These are phyloP conservation scores for Madoqua kirkii DNA, from an alignment of 2,113 vertebrate species.

Conservation along the genomic window DNA sequence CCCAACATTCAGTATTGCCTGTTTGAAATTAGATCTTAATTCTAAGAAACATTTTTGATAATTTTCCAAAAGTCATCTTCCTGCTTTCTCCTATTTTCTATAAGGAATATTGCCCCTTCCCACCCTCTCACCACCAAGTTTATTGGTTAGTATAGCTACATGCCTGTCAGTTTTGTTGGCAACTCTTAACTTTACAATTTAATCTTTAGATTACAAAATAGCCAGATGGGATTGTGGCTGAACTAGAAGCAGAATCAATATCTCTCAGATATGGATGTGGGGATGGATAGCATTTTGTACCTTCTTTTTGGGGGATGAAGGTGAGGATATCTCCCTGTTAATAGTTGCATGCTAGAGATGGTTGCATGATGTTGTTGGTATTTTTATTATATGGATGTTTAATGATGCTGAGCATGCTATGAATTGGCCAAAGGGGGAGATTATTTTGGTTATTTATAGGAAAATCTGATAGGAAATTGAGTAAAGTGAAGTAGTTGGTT, in stretches of 20 bases:
- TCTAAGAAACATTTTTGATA: neutral
- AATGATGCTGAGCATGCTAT: neutral
- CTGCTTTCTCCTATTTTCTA: neutral
- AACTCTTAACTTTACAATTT: neutral
- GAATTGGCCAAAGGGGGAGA: neutral
- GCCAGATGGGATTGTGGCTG: neutral
- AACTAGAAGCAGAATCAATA: neutral
- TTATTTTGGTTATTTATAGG: neutral
- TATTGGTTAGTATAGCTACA: neutral
- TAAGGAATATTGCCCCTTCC: neutral
- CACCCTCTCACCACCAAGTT: fast-evolving
- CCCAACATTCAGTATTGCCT: neutral
- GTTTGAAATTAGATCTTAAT: neutral
- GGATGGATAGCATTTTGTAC: neutral
- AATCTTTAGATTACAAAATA: neutral
- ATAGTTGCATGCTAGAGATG: neutral
- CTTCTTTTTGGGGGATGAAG: neutral
- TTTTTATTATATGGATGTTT: neutral
- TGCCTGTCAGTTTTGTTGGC: neutral
- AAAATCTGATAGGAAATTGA: neutral
- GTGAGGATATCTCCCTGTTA: neutral
- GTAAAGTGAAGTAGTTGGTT: neutral
- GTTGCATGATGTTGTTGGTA: neutral
- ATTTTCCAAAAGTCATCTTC: neutral
- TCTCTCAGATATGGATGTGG: neutral